Evolutionary conservation across 2,797 vertebrate species (phyloP).

Genomic region (Helicolenus hilgendorfi): DNA sequence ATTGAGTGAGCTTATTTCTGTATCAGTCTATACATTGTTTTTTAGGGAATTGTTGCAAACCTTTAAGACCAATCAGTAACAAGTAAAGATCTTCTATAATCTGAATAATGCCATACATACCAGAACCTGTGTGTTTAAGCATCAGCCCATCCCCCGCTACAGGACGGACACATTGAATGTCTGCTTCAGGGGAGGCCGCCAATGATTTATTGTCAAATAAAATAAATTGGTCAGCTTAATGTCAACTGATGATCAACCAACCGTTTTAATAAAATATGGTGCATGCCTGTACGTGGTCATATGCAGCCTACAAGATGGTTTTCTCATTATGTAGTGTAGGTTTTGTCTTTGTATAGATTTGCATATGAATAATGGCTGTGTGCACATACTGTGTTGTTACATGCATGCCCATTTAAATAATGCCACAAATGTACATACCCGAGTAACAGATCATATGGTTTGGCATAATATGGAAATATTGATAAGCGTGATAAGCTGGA

Average conservation of each 20-base stretch:
- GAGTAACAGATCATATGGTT: neutral
- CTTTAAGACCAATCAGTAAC: neutral
- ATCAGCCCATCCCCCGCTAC: slow-evolving; percentile 84
- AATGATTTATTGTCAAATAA: slow-evolving; percentile 95
- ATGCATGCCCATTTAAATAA: neutral
- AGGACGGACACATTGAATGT: slow-evolving; percentile 90
- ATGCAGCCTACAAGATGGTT: neutral
- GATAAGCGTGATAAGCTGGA: neutral
- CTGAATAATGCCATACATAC: neutral
- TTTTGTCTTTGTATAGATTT: slow-evolving; percentile 32
- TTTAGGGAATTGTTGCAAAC: neutral
- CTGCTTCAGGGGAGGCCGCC: slow-evolving; percentile 88
- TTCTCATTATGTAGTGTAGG: neutral
- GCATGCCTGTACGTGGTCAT: neutral
- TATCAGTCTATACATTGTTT: neutral
- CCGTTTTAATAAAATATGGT: slow-evolving; percentile 69
- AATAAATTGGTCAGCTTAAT: slow-evolving; percentile 93
- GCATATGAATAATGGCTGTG: slow-evolving; percentile 46
- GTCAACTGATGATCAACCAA: slow-evolving; percentile 92
- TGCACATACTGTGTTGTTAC: slow-evolving; percentile 6
- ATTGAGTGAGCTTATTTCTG: neutral
- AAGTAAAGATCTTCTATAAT: neutral
- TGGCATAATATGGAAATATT: neutral
- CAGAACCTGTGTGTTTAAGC: neutral
- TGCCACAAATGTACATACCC: neutral